Base-by-base conservation (phyloP, 2,888 invertebrate genomes). In the Acronicta psi region DNA sequence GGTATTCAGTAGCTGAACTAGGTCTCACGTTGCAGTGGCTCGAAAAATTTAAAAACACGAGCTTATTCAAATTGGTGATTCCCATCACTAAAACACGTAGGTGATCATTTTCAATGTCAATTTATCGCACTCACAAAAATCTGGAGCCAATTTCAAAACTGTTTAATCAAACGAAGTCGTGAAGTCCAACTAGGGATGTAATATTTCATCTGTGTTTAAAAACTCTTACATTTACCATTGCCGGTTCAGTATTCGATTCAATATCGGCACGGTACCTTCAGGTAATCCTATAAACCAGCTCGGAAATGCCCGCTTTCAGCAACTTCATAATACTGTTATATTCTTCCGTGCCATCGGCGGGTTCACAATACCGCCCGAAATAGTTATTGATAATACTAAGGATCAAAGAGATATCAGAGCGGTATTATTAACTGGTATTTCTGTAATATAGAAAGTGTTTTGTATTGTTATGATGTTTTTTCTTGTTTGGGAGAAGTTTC, bases 281-380 rank as follows among this genome's bases (percentile, higher is more conserved):
- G 71, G 73, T 81, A 82, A 83, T 82, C 79, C 73, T 72, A 79
- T 84, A 82, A 81, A 80, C 74, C 73, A 63, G 64, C 54, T 62
- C 69, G 71, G 73, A 78, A 77, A 76, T 66, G 71, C 67, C 75
- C 70, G 70, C 75, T 74, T 77, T 72, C 71, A 68, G 60, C 63
- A 84, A 78, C 75, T 82, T 82, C 70, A 77, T 79, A 79, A 83
- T 75, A 79, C 67, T 73, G 69, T 79, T 81, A 84, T 77, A 77
- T 67, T 75, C 62, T 64, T 53, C 65, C 47, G 50, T 57, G 59
- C 73, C 61, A 67, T 64, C 61, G 60, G 18, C 17, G 45, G 53
- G 57, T 63, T 50, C 69, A 51, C 31, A 45, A 51, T 51, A 56
- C 53, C 44, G 43, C 41, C 55, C 56, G 43, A 60, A 67, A 67